Conservation (phyloP, 2,797 vertebrate genomes). For the Lacerta agilis region DNA sequence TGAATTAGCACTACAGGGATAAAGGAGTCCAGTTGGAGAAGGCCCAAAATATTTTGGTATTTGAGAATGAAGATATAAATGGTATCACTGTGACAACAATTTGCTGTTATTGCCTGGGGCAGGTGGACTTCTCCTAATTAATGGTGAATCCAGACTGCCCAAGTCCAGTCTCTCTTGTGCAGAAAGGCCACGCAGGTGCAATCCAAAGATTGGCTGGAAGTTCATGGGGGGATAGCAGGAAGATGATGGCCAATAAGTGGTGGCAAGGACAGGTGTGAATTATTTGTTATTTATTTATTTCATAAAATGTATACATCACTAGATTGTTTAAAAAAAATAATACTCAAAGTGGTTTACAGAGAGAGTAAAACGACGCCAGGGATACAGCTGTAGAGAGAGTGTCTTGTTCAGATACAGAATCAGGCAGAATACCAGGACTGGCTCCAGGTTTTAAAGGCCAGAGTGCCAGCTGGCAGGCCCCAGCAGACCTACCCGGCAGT, state of each 20-base stretch:
- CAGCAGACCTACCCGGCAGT: no score
- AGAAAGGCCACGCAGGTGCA: background rate
- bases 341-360: no score
- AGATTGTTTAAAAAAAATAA: no score
- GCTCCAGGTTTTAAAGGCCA: no score
- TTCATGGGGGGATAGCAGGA: background rate
- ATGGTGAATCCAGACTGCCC: no score
- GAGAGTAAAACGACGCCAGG: no score
- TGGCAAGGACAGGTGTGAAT: background rate
- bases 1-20: background rate
- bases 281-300: no score
- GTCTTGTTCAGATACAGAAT: no score
- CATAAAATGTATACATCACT: no score
- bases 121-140: no score
- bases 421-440: no score
- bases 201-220: background rate
- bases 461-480: no score
- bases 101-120: background rate
- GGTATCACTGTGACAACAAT: background rate
- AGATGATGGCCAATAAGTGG: background rate
- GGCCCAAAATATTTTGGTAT: background rate
- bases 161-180: background rate
- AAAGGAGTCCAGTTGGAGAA: background rate
- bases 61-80: background rate
- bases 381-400: background rate